These are phyloP conservation scores for Pseudococcus longispinus DNA, from an alignment of 2,888 invertebrate genomes.

Conservation along the genomic window DNA sequence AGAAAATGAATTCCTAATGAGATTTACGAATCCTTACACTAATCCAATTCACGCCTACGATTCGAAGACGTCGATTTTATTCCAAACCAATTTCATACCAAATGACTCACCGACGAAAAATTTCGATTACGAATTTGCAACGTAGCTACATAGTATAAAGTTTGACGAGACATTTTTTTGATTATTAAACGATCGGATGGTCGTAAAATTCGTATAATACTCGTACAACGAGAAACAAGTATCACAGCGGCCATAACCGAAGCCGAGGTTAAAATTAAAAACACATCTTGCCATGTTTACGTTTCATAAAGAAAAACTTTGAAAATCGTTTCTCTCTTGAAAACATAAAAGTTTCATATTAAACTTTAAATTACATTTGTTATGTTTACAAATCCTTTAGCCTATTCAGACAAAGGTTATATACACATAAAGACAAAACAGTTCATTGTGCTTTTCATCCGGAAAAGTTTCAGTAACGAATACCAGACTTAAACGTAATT, in stretches of 20 bases:
- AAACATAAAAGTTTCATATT: slow-evolving; percentile 41
- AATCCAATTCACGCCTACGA: not conserved
- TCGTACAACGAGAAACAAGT: not conserved
- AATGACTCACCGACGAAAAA: not conserved
- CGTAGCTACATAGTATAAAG: not conserved
- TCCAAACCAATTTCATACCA: not conserved
- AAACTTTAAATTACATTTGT: slow-evolving; percentile 50
- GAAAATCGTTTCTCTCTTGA: slow-evolving; percentile 27
- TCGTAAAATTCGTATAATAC: not conserved
- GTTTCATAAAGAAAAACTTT: slow-evolving; percentile 10
- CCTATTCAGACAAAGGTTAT: slow-evolving; percentile 37
- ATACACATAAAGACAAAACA: slow-evolving; percentile 41
- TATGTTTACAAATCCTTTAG: slow-evolving; percentile 48
- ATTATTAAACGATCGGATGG: not conserved
- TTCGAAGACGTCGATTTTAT: not conserved
- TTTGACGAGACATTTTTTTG: not conserved
- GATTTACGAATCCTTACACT: not conserved
- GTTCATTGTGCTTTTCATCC: slow-evolving; percentile 47
- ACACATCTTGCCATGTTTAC: slow-evolving; percentile 18
- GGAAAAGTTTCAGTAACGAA: slow-evolving; percentile 42
- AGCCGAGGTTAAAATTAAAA: not conserved
- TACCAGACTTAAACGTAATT: slow-evolving; percentile 48
- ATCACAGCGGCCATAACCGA: not conserved
- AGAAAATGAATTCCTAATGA: not conserved
- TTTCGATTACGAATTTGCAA: not conserved